These are phyloP conservation scores for Origma solitaria DNA, from an alignment of 2,113 vertebrate species.

Conservation along the genomic window DNA sequence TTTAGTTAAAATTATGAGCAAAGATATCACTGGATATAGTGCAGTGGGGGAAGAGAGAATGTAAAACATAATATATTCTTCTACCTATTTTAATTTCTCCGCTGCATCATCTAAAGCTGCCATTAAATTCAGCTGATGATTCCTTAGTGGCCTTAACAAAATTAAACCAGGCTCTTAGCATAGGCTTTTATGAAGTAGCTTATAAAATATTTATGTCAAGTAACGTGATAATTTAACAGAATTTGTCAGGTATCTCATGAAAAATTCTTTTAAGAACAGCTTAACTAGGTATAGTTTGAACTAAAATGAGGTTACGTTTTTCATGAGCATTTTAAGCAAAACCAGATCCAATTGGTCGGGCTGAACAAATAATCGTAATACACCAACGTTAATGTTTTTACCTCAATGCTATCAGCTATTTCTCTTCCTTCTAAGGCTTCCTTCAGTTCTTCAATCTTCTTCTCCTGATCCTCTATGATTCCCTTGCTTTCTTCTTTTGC, in stretches of 20 bases:
- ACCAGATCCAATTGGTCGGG: neutral
- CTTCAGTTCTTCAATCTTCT: conserved; percentile 77
- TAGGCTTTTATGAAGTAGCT: conserved; percentile 11
- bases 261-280: conserved; percentile 4
- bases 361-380: neutral
- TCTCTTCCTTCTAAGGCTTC: conserved; percentile 76
- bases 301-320: neutral
- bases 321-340: neutral
- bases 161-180: conserved; percentile 11
- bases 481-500: conserved; percentile 77
- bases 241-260: conserved; percentile 13
- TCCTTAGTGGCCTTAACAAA: conserved; percentile 24
- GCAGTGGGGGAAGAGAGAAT: neutral
- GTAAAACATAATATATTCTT: neutral
- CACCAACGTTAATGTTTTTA: conserved; percentile 15
- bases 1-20: conserved; percentile 19
- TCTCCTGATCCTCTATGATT: conserved; percentile 71
- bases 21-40: neutral
- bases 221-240: neutral
- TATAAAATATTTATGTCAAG: conserved; percentile 35
- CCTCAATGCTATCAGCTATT: conserved; percentile 86
- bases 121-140: conserved; percentile 22
- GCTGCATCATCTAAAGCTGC: neutral
- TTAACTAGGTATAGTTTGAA: neutral
- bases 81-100: neutral